phyloP scores from a whole-genome alignment of 2,797 vertebrate genomes.

The Spinus olivaceus region DNA sequence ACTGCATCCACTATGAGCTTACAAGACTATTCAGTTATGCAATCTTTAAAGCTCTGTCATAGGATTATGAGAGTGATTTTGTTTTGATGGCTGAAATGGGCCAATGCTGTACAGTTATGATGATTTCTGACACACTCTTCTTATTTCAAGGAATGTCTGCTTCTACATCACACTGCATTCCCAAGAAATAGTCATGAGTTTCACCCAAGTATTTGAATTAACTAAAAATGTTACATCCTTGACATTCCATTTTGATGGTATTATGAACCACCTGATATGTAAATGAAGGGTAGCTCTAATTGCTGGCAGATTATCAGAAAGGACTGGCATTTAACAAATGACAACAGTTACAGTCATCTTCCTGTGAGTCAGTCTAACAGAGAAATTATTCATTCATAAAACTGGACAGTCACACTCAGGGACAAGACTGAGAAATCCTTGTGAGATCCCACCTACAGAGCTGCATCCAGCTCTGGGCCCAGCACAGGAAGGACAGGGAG shows the following conservation, averaged over 20 bases:
- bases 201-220: not conserved
- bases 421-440: not conserved
- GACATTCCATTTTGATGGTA: not conserved
- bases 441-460: not conserved
- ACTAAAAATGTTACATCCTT: slow-evolving; percentile 19
- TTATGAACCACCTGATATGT: slow-evolving; percentile 43
- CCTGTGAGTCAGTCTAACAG: not conserved
- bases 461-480: not conserved
- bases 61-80: not conserved
- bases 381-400: not conserved
- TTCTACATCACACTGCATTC: not conserved
- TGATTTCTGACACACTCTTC: not conserved
- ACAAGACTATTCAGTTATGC: not conserved
- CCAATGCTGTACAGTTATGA: not conserved
- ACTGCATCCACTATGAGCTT: not conserved
- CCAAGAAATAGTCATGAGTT: slow-evolving; percentile 21
- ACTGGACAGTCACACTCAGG: not conserved
- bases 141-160: not conserved
- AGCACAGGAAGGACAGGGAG: not conserved
- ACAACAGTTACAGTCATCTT: not conserved
- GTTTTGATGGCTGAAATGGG: not conserved
- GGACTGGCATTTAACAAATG: not conserved
- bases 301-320: not conserved
- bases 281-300: not conserved
- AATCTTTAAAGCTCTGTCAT: not conserved